Base-by-base conservation (phyloP, 2,113 vertebrate genomes). In the Ellobius talpinus region DNA sequence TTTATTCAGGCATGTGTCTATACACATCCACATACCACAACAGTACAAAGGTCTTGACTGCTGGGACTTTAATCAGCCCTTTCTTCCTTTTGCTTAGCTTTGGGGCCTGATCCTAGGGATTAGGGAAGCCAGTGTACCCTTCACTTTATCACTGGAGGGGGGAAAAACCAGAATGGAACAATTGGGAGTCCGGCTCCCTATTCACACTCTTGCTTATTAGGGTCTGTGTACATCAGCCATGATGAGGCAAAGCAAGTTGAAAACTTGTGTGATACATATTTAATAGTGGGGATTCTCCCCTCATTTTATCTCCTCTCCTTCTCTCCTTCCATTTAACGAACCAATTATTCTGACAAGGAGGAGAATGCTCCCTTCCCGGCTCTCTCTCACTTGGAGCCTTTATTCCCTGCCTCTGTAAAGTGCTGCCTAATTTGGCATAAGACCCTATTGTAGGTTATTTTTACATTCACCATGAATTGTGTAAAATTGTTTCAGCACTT, bases 401-500 rank as follows among this genome's bases (percentile, higher is more conserved):
- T 97, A 96, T 98, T 98, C 95, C 96, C 96, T 94, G 94, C 89
- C 91, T 97, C 97, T 96, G 94, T 96, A 98, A 98, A 98, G 97
- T 98, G 97, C 96, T 97, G 96, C 97, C 96, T 98, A 97, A 98
- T 98, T 98, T 98, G 98, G 96, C 97, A 97, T 96, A 96, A 98
- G 97, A 97, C 97, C 97, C 96, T 95, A 98, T 97, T 96, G 97
- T 97, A 94, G 95, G 96, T 90, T 98, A 98, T 98, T 98, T 98
- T 98, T 98, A 97, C 93, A 98, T 97, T 96, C 96, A 61, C 93
- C 93, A 97, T 70, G 95, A 97, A 97, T 98, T 97, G 97, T 94
- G 89, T 93, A 95, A 98, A 96, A 97, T 95, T 95, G 96, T 98
- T 97, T 96, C 96, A 98, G 97, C 94, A 95, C 95, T 97, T 97